Percentiles rank a stretch among this genome's conserved stretches.
Conservation (phyloP, 1,140 invertebrate species). For the Polypedilum vanderplanki region DNA sequence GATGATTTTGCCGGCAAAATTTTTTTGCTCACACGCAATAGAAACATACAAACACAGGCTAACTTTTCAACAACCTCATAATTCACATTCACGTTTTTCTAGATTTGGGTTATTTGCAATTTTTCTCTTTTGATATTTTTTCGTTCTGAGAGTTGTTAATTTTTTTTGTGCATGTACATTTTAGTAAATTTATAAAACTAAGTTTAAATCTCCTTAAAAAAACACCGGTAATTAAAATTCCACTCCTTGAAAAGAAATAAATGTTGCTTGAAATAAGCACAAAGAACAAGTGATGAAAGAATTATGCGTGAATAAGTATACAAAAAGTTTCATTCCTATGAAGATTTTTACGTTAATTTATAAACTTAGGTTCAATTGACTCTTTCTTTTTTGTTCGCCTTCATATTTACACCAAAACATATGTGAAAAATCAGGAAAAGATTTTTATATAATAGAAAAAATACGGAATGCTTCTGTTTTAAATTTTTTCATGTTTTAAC, state of each 20-base stretch:
- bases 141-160: neutral
- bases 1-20: too few relatives aligned
- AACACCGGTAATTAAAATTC: conserved; percentile 16
- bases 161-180: neutral
- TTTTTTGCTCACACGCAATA: neutral
- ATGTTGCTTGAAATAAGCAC: neutral
- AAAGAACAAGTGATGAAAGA: conserved; percentile 22
- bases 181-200: neutral
- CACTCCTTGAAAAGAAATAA: neutral
- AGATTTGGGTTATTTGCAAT: neutral
- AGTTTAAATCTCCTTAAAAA: too few relatives aligned
- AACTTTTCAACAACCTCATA: conserved; percentile 21
- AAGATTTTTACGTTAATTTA: too few relatives aligned
- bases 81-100: conserved; percentile 16
- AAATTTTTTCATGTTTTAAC: too few relatives aligned
- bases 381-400: too few relatives aligned
- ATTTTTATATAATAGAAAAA: too few relatives aligned
- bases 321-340: neutral
- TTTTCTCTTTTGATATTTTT: too few relatives aligned
- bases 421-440: too few relatives aligned
- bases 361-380: too few relatives aligned
- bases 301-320: conserved; percentile 11
- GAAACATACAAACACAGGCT: neutral
- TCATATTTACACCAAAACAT: too few relatives aligned
- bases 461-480: too few relatives aligned